Conservation (phyloP, 2,888 invertebrate genomes). For the Oeneis ivallda region DNA sequence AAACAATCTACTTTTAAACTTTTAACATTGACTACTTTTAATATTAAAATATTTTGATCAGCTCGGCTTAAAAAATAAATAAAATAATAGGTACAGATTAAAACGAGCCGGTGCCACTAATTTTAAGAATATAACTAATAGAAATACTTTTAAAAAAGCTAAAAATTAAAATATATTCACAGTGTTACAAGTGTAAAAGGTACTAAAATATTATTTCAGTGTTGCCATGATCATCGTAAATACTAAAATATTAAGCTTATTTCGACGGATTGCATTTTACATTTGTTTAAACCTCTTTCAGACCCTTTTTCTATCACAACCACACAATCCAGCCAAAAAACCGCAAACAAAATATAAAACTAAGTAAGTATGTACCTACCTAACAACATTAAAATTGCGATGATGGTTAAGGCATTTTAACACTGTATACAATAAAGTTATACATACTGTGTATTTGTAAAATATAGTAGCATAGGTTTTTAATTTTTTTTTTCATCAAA, state of each 20-base stretch:
- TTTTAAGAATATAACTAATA: neutral
- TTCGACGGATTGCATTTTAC: slow-evolving; percentile 36
- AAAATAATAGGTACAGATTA: slow-evolving; percentile 17
- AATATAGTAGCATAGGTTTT: no score
- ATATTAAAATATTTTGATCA: slow-evolving; percentile 23
- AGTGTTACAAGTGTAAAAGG: slow-evolving; percentile 52
- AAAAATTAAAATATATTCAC: slow-evolving; percentile 14
- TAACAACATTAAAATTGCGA: neutral
- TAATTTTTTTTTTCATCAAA: no score
- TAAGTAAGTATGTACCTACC: slow-evolving; percentile 5
- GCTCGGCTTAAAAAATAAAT: slow-evolving; percentile 22
- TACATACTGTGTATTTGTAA: no score
- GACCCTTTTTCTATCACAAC: slow-evolving; percentile 37
- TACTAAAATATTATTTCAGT: slow-evolving; percentile 35
- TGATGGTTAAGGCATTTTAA: neutral
- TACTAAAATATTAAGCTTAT: slow-evolving; percentile 34
- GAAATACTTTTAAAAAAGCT: slow-evolving; percentile 6
- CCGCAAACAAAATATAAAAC: slow-evolving; percentile 11
- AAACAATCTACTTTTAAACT: slow-evolving; percentile 1
- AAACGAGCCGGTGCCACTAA: slow-evolving; percentile 29
- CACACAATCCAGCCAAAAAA: slow-evolving; percentile 35
- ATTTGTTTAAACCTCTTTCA: slow-evolving; percentile 27
- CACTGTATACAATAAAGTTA: no score
- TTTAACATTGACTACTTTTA: no score
- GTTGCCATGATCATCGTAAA: slow-evolving; percentile 26